Evolutionary conservation across 2,797 vertebrate species (phyloP), one percentile per base, ranked within the genome.

Genomic region (Dipus sagitta): DNA sequence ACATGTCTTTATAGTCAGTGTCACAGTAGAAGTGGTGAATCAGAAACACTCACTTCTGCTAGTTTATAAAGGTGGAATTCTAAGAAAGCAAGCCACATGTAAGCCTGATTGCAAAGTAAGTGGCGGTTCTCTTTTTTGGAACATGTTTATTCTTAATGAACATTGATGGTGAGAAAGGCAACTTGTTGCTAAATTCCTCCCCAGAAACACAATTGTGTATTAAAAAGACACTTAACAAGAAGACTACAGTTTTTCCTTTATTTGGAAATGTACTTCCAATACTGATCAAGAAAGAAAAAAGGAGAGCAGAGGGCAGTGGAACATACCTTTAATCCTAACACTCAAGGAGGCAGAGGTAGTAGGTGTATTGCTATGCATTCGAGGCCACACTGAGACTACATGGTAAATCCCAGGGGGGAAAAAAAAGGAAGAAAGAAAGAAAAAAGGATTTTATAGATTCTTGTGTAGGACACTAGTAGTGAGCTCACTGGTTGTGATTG

Each of bases 21-120:
- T 99, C 99, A 99, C 99, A 99, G 99, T 99, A 98, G 98, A 99
- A 98, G 98, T 98, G 98, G 98, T 98, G 98, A 98, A 97, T 97
- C 94, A 98, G 97, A 97, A 97, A 98, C 94, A 94, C 26, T 42
- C 2, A 98, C 99, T 99, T 99, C 99, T 99, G 99, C 99, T 99
- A 98, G 98, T 98, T 98, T 98, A 98, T 98, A 98, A 98, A 98
- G 98, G 90, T 95, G 98, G 98, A 98, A 98, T 98, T 47, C 47
- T 98, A 97, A 91, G 93, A 95, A 95, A 95, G 98, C 98, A 98
- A 98, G 98, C 98, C 98, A 98, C 98, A 98, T 89, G 98, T 97
- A 98, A 98, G 98, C 98, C 98, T 98, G 98, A 98, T 98, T 98
- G 98, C 97, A 97, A 98, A 97, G 95, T 96, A 97, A 97, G 90